phyloP scores from a whole-genome alignment of 2,113 vertebrate genomes.

The Amphiprion percula region DNA sequence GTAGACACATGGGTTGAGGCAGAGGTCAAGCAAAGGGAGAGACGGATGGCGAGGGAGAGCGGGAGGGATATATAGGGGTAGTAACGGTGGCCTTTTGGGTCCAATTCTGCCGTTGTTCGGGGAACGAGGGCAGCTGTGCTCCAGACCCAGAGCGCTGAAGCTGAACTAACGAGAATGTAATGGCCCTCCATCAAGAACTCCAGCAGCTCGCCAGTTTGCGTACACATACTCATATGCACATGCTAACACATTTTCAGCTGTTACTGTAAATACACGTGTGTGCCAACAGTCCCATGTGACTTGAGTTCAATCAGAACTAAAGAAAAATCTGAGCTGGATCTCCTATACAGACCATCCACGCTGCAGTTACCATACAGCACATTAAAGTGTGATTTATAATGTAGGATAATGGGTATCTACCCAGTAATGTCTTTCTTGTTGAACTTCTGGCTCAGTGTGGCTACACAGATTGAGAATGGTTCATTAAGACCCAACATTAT shows the following conservation, averaged over 20 bases:
- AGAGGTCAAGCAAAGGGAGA: slow-evolving; percentile 45
- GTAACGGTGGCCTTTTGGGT: slow-evolving; percentile 44
- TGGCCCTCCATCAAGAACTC: slow-evolving; percentile 63
- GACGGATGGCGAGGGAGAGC: slow-evolving; percentile 2
- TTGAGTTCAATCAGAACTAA: not conserved
- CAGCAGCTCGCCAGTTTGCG: slow-evolving; percentile 32
- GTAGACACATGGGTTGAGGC: slow-evolving; percentile 24
- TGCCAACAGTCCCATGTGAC: not conserved
- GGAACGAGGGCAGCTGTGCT: slow-evolving; percentile 67
- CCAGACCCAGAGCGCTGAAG: slow-evolving; percentile 60
- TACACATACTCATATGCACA: slow-evolving; percentile 11
- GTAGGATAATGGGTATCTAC: not conserved
- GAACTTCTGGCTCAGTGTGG: not conserved
- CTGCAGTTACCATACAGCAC: no score
- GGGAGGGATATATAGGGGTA: slow-evolving; percentile 16
- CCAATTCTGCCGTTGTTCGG: slow-evolving; percentile 46
- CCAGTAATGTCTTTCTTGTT: not conserved
- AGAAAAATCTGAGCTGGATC: not conserved
- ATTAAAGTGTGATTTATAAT: no score
- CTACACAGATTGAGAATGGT: no score
- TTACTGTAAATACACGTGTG: not conserved
- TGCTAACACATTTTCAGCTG: slow-evolving; percentile 16
- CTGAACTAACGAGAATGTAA: slow-evolving; percentile 77
- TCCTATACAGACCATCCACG: not conserved
- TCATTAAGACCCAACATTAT: not conserved